A percentile compares a stretch with the other conserved stretches of the same genome.
Evolutionary conservation across 2,888 invertebrate species (phyloP).

Genomic region (Meghimatium bilineatum): DNA sequence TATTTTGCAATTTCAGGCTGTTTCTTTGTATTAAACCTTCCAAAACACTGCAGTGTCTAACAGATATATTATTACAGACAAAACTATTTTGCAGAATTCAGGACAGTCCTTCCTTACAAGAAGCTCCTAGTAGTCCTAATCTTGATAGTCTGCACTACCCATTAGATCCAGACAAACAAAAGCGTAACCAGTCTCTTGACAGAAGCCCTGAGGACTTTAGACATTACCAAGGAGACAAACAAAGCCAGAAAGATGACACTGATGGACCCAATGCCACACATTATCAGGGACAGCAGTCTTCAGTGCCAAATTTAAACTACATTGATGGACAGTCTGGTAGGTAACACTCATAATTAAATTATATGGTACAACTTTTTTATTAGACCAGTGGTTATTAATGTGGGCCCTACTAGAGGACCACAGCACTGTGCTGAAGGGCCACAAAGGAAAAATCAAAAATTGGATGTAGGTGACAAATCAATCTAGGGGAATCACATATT

Average conservation of each 20-base stretch:
- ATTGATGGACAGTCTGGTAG: constrained; percentile 14
- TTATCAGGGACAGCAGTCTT: neutral
- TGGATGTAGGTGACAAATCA: too few species aligned
- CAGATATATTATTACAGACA: neutral
- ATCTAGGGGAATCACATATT: too few species aligned
- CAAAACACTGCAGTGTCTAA: too few species aligned
- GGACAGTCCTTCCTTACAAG: constrained; percentile 7
- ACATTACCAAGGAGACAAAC: constrained; percentile 13
- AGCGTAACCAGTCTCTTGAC: constrained; percentile 20
- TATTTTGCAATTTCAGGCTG: too few species aligned
- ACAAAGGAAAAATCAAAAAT: too few species aligned
- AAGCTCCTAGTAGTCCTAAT: neutral
- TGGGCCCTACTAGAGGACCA: too few species aligned
- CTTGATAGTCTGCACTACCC: constrained; percentile 7
- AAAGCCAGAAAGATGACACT: neutral
- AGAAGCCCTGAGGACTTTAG: constrained; percentile 16
- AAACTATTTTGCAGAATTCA: constrained; percentile 6
- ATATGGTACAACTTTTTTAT: too few species aligned
- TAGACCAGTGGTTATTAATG: too few species aligned
- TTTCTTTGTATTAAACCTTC: too few species aligned
- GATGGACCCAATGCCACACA: neutral
- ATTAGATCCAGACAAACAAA: constrained; percentile 8
- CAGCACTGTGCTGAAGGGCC: too few species aligned
- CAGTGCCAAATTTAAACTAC: constrained; percentile 20
- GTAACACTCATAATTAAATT: neutral